Evolutionary conservation across 2,113 vertebrate genomes (phyloP).

Genomic region (Syngnathoides biaculeatus): DNA sequence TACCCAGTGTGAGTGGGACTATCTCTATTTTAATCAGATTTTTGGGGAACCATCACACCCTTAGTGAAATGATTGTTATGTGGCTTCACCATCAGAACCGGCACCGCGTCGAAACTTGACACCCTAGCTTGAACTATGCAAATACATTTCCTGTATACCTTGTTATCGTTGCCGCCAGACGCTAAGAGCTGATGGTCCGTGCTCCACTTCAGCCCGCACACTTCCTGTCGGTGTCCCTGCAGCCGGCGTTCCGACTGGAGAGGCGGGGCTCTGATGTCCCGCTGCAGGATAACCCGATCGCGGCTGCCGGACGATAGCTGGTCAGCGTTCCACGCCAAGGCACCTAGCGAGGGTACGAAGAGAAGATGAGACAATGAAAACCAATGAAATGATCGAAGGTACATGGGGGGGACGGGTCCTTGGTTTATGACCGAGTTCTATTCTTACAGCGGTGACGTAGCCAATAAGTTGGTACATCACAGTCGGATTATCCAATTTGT

Average conservation of each 20-base stretch:
- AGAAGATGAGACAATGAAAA: conserved; percentile 1
- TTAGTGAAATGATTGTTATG: neutral
- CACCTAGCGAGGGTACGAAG: conserved; percentile 71
- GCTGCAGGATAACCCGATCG: conserved; percentile 92
- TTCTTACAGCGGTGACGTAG: no score
- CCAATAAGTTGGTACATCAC: no score
- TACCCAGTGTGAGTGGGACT: no score
- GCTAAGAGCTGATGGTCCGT: conserved; percentile 96
- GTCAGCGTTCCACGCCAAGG: conserved; percentile 95
- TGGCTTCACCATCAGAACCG: neutral
- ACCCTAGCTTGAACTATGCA: neutral
- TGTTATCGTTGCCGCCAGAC: conserved; percentile 96
- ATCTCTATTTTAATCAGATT: neutral
- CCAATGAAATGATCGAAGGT: no score
- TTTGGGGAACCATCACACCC: neutral
- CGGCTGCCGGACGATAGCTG: conserved; percentile 94
- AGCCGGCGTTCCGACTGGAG: conserved; percentile 91
- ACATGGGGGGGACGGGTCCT: no score
- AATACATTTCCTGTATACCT: conserved; percentile 69
- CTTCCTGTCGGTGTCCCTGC: conserved; percentile 96
- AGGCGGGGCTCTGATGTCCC: conserved; percentile 89
- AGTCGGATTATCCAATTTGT: no score
- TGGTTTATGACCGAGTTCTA: no score
- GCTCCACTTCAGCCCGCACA: conserved; percentile 98
- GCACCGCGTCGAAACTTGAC: neutral